Evolutionary conservation across 2,888 invertebrate genomes (phyloP), one percentile per base, ranked within the genome.

Genomic region (Cryptus viduatorius): DNA sequence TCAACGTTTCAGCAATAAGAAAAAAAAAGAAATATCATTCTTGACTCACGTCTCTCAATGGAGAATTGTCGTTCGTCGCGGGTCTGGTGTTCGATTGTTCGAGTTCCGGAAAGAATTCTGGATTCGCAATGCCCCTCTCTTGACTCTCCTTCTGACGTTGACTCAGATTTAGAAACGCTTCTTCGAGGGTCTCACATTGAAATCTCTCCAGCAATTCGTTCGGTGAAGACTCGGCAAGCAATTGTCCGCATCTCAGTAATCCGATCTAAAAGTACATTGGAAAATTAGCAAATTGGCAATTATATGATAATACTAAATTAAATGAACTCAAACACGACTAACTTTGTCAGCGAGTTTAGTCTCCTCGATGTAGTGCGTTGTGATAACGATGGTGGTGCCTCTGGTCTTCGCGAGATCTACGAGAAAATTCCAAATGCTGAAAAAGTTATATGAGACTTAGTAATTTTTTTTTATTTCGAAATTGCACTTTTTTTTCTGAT

Each of bases 311-410:
- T 61, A 4, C 5, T 2, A 42, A 3, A 4, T 19, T 53, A 1
- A 50, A 53, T 76, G 37, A 37, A 42, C 8, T 12, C 12, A 50
- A 64, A 59, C 12, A 10, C 42, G 14, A 86, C 94, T 94, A 94
- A 98, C 98, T 94, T 95, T 96, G 92, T 97, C 95, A 3, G 98
- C 97, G 92, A 97, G 96, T 90, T 96, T 96, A 3, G 98, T 97
- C 94, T 98, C 98, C 92, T 98, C 98, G 83, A 98, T 98, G 91
- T 98, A 98, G 94, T 98, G 98, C 14, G 98, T 98, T 0, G 98
- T 98, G 80, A 98, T 98, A 82, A 98, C 96, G 75, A 98, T 97
- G 7, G 98, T 97, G 82, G 96, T 96, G 46, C 96, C 96, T 64
- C 95, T 95, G 88, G 95, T 95, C 85, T 95, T 94, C 0, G 98